A percentile compares a stretch with the other conserved stretches of the same genome.
Conservation (phyloP, 2,888 invertebrate genomes). For the Protonemura montana region DNA sequence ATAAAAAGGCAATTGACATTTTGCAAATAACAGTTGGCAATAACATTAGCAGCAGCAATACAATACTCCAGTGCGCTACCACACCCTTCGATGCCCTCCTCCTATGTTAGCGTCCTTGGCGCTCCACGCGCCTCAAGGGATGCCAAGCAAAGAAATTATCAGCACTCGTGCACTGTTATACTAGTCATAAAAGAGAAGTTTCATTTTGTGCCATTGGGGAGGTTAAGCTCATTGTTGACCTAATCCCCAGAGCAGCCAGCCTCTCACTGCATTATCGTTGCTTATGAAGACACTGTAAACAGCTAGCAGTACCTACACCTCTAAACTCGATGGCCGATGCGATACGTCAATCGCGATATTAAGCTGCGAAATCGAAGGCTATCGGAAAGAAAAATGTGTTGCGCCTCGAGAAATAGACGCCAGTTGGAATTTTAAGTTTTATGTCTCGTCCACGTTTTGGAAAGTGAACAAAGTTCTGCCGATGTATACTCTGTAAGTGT, state of each 20-base stretch:
- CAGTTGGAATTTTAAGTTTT: background rate
- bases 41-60: background rate
- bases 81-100: slow-evolving; percentile 1
- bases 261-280: background rate
- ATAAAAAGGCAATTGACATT: slow-evolving; percentile 7
- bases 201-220: slow-evolving; percentile 1
- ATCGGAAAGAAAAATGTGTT: background rate
- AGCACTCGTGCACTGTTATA: background rate
- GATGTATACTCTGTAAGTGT: background rate
- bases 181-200: slow-evolving; percentile 7
- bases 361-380: background rate
- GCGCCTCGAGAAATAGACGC: slow-evolving; percentile 7
- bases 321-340: background rate
- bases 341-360: background rate
- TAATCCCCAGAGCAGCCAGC: slow-evolving; percentile 12
- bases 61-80: background rate
- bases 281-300: background rate
- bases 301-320: background rate
- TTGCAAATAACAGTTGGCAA: background rate
- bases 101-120: background rate
- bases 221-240: slow-evolving; percentile 22
- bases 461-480: background rate
- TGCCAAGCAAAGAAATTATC: slow-evolving; percentile 14
- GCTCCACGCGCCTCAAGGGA: background rate
- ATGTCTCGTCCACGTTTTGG: background rate